A percentile compares a stretch with the other conserved stretches of the same genome.
Conservation (phyloP, 2,113 vertebrate species). For the Strigops habroptila region DNA sequence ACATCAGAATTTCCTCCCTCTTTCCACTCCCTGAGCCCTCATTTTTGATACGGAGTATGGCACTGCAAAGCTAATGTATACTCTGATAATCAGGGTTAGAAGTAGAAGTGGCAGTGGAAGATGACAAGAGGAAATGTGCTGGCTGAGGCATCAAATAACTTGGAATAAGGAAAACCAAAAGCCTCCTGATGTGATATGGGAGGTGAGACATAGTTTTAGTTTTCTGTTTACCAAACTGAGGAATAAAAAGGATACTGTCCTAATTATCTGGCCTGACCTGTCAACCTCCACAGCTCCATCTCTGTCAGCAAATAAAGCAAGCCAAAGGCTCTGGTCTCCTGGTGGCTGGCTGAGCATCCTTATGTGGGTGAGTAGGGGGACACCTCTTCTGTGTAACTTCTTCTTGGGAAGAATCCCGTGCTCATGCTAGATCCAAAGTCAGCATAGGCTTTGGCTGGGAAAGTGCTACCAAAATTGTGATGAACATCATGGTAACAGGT, state of each 20-base stretch:
- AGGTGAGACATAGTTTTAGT: not conserved
- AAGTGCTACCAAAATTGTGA: not conserved
- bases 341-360: not conserved
- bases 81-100: not conserved
- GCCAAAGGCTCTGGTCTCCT: not conserved
- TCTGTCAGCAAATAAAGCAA: not conserved
- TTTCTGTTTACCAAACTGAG: not conserved
- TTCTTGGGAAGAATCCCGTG: not conserved
- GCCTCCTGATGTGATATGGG: not conserved
- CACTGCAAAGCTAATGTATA: not conserved
- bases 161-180: not conserved
- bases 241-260: not conserved
- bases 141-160: not conserved
- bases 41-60: not conserved
- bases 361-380: not conserved
- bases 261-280: not conserved
- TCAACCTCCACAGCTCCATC: not conserved
- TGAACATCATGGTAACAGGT: not conserved
- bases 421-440: not conserved
- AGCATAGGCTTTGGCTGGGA: not conserved
- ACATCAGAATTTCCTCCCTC: not conserved
- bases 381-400: not conserved
- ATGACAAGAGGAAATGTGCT: not conserved
- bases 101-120: not conserved
- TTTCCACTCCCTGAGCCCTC: not conserved